Evolutionary conservation across 37 sponge, comb jelly and placozoan species (phyloP), one percentile per base, ranked within the genome.

Genomic region (Oopsacas minuta): DNA sequence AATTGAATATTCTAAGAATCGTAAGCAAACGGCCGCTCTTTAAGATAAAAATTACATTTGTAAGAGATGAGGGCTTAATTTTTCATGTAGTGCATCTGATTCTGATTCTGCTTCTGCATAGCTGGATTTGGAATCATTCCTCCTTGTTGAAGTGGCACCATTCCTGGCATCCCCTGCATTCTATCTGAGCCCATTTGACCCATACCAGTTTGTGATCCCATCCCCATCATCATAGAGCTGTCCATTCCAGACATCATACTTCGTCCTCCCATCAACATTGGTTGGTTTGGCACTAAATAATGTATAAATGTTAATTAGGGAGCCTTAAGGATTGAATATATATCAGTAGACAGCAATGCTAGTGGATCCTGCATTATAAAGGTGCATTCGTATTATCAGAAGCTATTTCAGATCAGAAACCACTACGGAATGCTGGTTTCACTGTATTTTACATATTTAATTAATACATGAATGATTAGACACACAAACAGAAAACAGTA

Each of bases 181-280:
- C 75, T 61, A 12, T 61, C 75, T 61, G 20, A 34, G 3, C 17
- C 75, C 75, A 61, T 61, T 34, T 61, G 75, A 3, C 75, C 75
- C 30, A 61, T 61, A 3, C 75, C 75, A 5, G 32, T 34, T 12
- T 61, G 75, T 61, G 75, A 61, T 3, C 75, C 75, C 75, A 61
- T 61, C 75, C 75, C 75, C 75, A 61, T 61, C 75, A 61, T 61
- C 75, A 61, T 61, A 25, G 20, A n/a, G 75, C 30, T 61, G 28
- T 61, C 75, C 75, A 61, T 61, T 61, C 75, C 75, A 61, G 75
- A 61, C 75, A 61, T 61, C 75, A 61, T 61, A 12, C 28, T 34
- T 20, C 1, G 75, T 20, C 75, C 75, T 34, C 75, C 75, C 75
- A 61, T 61, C 75, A 61, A 32, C 15, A 15, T 17, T 61, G 20